A percentile compares a stretch with the other conserved stretches of the same genome.
Evolutionary conservation across 2,888 invertebrate species (phyloP).

Genomic region (Drosophila parthenogenetica): DNA sequence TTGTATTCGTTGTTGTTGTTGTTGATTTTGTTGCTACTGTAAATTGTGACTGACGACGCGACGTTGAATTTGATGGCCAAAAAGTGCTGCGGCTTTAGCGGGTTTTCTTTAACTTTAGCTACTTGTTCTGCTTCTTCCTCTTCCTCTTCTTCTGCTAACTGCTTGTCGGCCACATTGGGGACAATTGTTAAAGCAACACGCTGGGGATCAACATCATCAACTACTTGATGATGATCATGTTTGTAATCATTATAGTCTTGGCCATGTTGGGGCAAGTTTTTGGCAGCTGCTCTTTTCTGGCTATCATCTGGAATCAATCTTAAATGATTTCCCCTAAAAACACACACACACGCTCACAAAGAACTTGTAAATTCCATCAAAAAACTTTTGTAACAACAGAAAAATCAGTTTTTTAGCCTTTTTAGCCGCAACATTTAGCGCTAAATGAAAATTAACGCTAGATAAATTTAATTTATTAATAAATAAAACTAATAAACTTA

Average conservation of each 20-base stretch:
- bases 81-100: conserved; percentile 14
- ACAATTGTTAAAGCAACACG: conserved; percentile 61
- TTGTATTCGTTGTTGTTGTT: conserved; percentile 29
- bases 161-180: conserved; percentile 45
- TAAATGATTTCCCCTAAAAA: conserved; percentile 46
- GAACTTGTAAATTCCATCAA: not conserved
- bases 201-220: conserved; percentile 36
- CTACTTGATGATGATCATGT: conserved; percentile 1
- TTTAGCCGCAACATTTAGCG: not conserved
- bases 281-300: conserved; percentile 31
- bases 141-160: not conserved
- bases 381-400: too few species aligned
- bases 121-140: not conserved
- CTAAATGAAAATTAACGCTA: too few species aligned
- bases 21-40: conserved; percentile 27
- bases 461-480: too few species aligned
- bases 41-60: conserved; percentile 49
- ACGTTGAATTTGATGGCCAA: conserved; percentile 50
- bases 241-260: conserved; percentile 21
- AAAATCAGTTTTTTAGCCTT: not conserved
- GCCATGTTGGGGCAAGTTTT: conserved; percentile 25
- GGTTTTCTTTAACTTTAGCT: not conserved
- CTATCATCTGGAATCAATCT: conserved; percentile 69
- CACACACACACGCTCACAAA: conserved; percentile 17
- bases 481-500: too few species aligned